These are phyloP conservation scores for Leptobrachium leishanense DNA, from an alignment of 2,113 vertebrate genomes.

Conservation along the genomic window DNA sequence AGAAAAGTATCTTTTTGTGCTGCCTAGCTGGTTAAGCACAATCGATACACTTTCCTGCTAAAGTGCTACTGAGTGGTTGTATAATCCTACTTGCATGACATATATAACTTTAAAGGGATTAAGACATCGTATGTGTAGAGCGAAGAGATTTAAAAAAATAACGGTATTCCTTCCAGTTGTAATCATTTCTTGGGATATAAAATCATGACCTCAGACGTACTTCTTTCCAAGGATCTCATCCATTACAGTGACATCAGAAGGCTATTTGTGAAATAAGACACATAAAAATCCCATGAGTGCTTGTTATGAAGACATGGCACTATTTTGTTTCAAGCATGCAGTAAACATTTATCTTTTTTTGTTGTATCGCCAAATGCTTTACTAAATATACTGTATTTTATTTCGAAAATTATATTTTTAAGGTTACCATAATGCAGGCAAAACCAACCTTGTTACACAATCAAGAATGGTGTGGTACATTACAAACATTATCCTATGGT, in stretches of 20 bases:
- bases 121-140: neutral
- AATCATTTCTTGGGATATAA: constrained; percentile 3
- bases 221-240: constrained; percentile 4
- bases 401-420: neutral
- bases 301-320: constrained; percentile 6
- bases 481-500: too few species aligned
- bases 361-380: neutral
- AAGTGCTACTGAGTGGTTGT: too few species aligned
- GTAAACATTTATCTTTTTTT: too few species aligned
- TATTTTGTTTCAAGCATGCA: too few species aligned
- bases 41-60: too few species aligned
- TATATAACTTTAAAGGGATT: too few species aligned
- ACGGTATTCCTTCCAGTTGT: neutral
- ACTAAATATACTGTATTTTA: neutral
- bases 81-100: too few species aligned
- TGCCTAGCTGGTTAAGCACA: too few species aligned
- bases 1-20: too few species aligned
- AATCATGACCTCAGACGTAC: constrained; percentile 2
- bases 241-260: constrained; percentile 10
- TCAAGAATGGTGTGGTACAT: too few species aligned
- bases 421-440: neutral
- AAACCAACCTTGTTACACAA: too few species aligned
- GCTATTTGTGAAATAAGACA: neutral
- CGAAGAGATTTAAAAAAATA: neutral
- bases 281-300: constrained; percentile 6